Evolutionary conservation across 37 sponge, comb jelly and placozoan genomes (phyloP).

Genomic region (Crambe crambe): DNA sequence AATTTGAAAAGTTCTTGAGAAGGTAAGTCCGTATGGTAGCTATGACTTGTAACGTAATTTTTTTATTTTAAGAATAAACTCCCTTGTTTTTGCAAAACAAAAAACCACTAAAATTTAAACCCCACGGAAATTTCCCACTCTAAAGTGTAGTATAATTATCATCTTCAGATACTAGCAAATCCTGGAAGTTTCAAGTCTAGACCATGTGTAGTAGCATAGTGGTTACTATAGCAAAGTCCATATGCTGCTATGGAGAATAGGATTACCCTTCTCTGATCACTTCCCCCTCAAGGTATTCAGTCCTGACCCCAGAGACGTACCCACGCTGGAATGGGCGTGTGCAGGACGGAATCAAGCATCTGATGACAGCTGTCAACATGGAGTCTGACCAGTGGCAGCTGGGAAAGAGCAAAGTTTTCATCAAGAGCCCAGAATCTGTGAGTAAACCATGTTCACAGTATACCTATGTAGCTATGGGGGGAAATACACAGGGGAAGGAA

Average conservation of each 20-base stretch:
- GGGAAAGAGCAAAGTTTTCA: constrained; percentile 89
- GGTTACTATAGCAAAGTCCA: too few relatives aligned
- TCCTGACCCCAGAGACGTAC: constrained; percentile 92
- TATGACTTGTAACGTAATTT: neutral
- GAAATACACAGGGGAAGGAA: too few relatives aligned
- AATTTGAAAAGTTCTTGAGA: constrained; percentile 91
- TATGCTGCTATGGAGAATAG: too few relatives aligned
- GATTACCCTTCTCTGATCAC: too few relatives aligned
- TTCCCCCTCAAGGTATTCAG: constrained; percentile 72
- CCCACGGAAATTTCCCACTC: neutral
- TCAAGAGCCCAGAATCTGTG: constrained; percentile 97
- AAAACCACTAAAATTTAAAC: neutral
- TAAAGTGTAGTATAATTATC: too few relatives aligned
- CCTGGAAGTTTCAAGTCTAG: too few relatives aligned
- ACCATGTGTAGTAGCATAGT: too few relatives aligned
- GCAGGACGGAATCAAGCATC: constrained; percentile 76
- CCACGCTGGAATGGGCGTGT: constrained; percentile 87
- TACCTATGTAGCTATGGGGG: too few relatives aligned
- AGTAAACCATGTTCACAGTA: constrained; percentile 8
- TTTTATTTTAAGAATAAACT: too few relatives aligned
- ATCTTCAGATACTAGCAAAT: too few relatives aligned
- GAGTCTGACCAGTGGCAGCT: constrained; percentile 98
- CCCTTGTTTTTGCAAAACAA: neutral
- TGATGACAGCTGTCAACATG: constrained; percentile 94
- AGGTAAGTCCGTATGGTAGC: constrained; percentile 22